Conservation (phyloP, 92 coral and sea anemone species). For the Montipora capitata region DNA sequence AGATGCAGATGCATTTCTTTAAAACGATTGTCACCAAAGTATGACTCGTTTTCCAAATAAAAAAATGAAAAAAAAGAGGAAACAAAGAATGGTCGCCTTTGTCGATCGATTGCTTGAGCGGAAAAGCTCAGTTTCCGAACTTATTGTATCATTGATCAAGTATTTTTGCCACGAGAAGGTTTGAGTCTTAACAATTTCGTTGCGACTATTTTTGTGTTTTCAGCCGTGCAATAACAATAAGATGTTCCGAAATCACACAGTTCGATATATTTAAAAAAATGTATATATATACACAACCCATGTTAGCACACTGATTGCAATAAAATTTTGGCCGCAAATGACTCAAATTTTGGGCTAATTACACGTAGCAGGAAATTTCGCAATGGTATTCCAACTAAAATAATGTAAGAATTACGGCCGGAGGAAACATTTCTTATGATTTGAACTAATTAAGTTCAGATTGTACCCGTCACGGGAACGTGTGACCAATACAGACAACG, state of each 20-base stretch:
- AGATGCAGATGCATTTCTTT: background rate
- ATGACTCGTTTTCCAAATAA: background rate
- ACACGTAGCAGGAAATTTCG: no score
- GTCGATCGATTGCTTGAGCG: background rate
- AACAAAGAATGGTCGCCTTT: background rate
- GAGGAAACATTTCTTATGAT: no score
- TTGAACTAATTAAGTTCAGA: background rate
- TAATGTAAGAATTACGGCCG: no score
- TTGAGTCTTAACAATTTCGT: background rate
- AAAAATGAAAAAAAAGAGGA: background rate
- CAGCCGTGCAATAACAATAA: no score
- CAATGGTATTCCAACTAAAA: no score
- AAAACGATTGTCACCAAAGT: background rate
- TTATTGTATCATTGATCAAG: background rate
- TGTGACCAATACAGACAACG: background rate
- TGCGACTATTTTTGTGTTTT: no score
- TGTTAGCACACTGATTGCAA: no score
- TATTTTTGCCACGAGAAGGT: constrained; percentile 7
- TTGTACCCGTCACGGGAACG: background rate
- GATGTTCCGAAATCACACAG: no score
- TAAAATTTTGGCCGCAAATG: no score
- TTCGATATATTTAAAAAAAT: no score
- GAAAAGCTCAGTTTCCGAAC: background rate
- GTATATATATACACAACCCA: no score
- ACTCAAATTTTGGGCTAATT: no score